Base-by-base conservation (phyloP, 2,797 vertebrate species). In the Takifugu rubripes region DNA sequence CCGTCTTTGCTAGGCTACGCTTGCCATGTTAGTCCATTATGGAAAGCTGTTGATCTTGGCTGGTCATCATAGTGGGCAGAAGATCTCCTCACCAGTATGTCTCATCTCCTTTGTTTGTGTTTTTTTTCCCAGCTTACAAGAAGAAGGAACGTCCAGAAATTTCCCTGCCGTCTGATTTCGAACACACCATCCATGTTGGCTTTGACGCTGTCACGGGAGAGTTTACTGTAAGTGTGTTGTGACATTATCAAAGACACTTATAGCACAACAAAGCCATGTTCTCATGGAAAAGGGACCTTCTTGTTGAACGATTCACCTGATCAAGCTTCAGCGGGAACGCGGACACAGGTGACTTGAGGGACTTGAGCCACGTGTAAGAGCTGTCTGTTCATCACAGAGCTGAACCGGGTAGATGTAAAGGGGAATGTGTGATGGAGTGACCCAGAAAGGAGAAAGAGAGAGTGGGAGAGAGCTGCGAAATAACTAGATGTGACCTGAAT, bases 121-220 rank as follows among this genome's bases (percentile, higher is more conserved):
- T 53, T 27, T 4, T 57, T 68, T 25, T 45, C 54, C 29, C 78
- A 92, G 91, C 88, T 43, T 91, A 93, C 74, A 97, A 95, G 86
- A 97, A 94, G 88, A 96, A 94, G 75, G 95, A 97, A 68, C 90
- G 94, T 11, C 96, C 95, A 0, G 94, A 97, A 83, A 98, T 98
- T 74, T 98, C 96, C 55, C 91, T 96, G 21, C 96, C 96, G 0
- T 97, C 95, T 9, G 95, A 97, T 69, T 98, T 98, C 40, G 95
- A 98, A 44, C 96, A 98, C 89, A 97, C 95, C 0, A 95, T 97
- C 86, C 95, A 98, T 1, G 96, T 98, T 33, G 96, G 96, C 53
- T 97, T 98, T 66, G 95, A 98, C 68, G 92, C 96, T 0, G 95
- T 98, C 76, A 98, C 96, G 0, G 96, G 96, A 26, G 96, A 98